Conservation (phyloP, 2,888 invertebrate genomes). For the Leptogaster cylindrica region DNA sequence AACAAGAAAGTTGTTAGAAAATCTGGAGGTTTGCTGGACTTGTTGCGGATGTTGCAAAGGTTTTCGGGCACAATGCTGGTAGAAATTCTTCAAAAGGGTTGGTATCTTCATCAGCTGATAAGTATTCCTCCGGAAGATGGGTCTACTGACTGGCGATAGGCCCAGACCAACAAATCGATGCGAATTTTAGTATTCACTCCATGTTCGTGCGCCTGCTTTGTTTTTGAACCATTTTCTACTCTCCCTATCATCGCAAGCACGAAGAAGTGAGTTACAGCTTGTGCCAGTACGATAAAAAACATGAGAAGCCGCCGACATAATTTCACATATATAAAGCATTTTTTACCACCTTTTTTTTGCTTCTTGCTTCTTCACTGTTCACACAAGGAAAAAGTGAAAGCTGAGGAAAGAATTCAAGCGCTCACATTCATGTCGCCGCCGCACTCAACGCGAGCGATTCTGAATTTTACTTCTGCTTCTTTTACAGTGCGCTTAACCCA, state of each 20-base stretch:
- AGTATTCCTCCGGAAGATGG: background rate
- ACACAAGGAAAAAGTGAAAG: slow-evolving; percentile 44
- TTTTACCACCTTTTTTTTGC: slow-evolving; percentile 25
- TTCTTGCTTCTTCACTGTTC: slow-evolving; percentile 12
- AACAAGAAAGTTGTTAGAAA: too few relatives aligned
- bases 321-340: slow-evolving; percentile 36
- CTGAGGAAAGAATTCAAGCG: slow-evolving; percentile 43
- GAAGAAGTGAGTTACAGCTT: slow-evolving; percentile 15
- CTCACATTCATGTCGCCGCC: slow-evolving; percentile 26
- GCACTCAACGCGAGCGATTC: slow-evolving; percentile 22
- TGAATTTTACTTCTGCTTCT: slow-evolving; percentile 29
- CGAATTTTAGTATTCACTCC: slow-evolving; percentile 20
- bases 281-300: slow-evolving; percentile 32
- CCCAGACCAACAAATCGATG: background rate
- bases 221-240: slow-evolving; percentile 35
- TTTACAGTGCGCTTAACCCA: slow-evolving; percentile 27
- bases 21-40: too few relatives aligned
- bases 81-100: too few relatives aligned
- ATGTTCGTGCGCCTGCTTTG: slow-evolving; percentile 14
- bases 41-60: too few relatives aligned
- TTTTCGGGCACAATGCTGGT: too few relatives aligned
- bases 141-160: background rate
- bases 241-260: background rate
- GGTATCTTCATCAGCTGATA: background rate
- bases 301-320: slow-evolving; percentile 34